Evolutionary conservation across 2,797 vertebrate genomes (phyloP), one percentile per base, ranked within the genome.

Genomic region (Rhynchotus rufescens): DNA sequence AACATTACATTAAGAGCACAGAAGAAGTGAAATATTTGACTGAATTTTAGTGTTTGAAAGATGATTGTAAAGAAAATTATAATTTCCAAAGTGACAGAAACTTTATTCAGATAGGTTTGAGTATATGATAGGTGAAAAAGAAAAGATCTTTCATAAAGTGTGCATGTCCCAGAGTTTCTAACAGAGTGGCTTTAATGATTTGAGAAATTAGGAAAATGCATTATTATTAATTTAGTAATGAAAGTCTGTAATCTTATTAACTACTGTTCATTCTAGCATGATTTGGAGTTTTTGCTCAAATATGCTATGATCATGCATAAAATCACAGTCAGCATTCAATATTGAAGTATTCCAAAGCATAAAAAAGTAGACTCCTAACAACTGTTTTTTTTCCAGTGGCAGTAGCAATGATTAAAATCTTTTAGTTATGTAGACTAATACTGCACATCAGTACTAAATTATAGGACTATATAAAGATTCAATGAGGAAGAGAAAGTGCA

Each of bases 1-100:
- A 97, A 92, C 76, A 88, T 92, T 95, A 36, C 72, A 92, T 97
- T 97, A 97, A 94, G 84, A 97, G 81, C 97, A 98, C 97, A 95
- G 96, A 97, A 95, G 96, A 97, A 98, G 96, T 96, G 79, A 94
- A 97, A 96, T 93, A 92, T 98, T 98, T 98, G 96, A 98, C 98
- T 97, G 98, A 98, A 98, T 98, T 98, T 98, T 98, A 98, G 98
- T 98, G 95, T 96, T 96, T 97, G 96, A 97, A 97, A 98, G 97
- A 98, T 97, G 98, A 97, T 97, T 97, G 96, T 97, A 97, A 97
- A 97, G 93, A 97, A 97, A 97, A 98, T 98, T 98, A 88, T 94
- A 94, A 97, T 97, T 97, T 98, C 96, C 98, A 88, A 96, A 97
- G 96, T 97, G 97, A 97, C 94, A 97, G 97, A 97, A 96, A 94